Evolutionary conservation across 2,113 vertebrate genomes (phyloP).

Genomic region (Mobula hypostoma): DNA sequence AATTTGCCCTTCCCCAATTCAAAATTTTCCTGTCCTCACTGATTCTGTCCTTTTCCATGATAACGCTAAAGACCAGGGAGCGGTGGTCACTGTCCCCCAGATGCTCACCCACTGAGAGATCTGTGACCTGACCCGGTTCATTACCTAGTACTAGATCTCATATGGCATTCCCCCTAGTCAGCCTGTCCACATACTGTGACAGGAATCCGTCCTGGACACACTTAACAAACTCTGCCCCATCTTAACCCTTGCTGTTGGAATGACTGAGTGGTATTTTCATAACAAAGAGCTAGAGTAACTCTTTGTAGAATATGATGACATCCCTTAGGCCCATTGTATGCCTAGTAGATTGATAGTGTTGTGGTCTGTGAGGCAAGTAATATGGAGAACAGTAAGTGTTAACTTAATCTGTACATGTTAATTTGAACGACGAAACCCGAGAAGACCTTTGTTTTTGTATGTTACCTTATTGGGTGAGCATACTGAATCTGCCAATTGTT

Average conservation of each 20-base stretch:
- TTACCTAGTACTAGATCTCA: too few relatives aligned
- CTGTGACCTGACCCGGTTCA: too few relatives aligned
- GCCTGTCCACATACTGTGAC: too few relatives aligned
- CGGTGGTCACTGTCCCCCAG: too few relatives aligned
- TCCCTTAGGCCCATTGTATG: neutral
- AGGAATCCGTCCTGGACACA: too few relatives aligned
- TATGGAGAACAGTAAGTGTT: neutral
- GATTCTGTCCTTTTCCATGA: too few relatives aligned
- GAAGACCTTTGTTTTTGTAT: neutral
- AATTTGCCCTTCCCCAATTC: too few relatives aligned
- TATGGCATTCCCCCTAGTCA: too few relatives aligned
- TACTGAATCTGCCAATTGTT: neutral
- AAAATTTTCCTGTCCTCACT: too few relatives aligned
- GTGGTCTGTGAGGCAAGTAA: neutral
- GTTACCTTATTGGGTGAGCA: neutral
- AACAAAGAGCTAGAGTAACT: neutral
- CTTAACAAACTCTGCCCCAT: too few relatives aligned
- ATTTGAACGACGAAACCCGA: neutral
- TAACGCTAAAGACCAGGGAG: too few relatives aligned
- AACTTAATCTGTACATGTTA: neutral
- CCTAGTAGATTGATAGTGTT: neutral
- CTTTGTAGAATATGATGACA: neutral
- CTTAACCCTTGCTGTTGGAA: neutral
- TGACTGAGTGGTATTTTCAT: neutral
- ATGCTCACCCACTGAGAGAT: too few relatives aligned